Conservation (phyloP, 1,140 invertebrate genomes). For the Drosophila simulans region DNA sequence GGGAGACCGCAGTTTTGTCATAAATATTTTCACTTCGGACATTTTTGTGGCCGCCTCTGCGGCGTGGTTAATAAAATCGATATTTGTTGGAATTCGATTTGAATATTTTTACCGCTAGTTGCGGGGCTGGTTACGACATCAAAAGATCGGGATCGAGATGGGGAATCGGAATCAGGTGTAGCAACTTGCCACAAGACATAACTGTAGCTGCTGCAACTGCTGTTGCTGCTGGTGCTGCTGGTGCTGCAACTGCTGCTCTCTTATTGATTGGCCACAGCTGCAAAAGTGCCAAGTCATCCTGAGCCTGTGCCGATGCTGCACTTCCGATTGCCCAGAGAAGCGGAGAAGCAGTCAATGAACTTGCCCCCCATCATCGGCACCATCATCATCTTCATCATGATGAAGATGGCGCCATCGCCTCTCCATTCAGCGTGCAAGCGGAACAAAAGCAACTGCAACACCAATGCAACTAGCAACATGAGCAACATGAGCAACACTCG, state of each 20-base stretch:
- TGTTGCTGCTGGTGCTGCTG: too few species aligned
- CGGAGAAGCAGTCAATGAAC: conserved; percentile 45
- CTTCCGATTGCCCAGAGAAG: conserved; percentile 39
- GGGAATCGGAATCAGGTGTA: conserved; percentile 25
- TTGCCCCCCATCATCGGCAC: conserved; percentile 11
- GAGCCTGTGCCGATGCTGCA: conserved; percentile 8
- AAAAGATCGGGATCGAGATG: conserved; percentile 19
- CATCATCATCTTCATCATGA: conserved; percentile 20
- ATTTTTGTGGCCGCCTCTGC: conserved; percentile 12
- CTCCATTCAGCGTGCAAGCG: conserved; percentile 43
- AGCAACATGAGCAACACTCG: conserved; percentile 19
- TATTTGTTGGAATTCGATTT: conserved; percentile 37
- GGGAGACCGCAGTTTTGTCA: conserved; percentile 21
- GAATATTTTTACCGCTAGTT: conserved; percentile 48
- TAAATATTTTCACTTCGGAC: conserved; percentile 44
- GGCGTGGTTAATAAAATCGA: conserved; percentile 38
- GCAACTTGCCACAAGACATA: conserved; percentile 26
- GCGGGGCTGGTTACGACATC: conserved; percentile 41
- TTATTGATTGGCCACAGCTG: conserved; percentile 51
- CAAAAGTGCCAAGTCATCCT: conserved; percentile 42
- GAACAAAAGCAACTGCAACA: conserved; percentile 32
- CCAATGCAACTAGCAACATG: neutral
- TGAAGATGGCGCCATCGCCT: conserved; percentile 49
- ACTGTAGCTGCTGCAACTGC: conserved; percentile 10
- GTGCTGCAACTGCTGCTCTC: conserved; percentile 16